Percentiles rank a stretch among this genome's conserved stretches.
Evolutionary conservation across 1,140 invertebrate species (phyloP).

Genomic region (Philopotamus ludificatus): DNA sequence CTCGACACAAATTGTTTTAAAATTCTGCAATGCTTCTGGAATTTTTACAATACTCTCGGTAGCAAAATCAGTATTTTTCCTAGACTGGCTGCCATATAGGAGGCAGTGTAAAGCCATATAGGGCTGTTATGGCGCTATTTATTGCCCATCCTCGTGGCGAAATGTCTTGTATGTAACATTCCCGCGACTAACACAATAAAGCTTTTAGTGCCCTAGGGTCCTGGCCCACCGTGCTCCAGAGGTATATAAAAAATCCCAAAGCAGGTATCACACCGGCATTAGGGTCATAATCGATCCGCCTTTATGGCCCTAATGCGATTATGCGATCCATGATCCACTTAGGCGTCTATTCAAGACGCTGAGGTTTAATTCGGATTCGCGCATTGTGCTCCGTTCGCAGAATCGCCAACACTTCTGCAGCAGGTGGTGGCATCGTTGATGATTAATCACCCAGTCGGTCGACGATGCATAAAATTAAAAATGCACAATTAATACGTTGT

Average conservation of each 20-base stretch:
- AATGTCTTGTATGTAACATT: conserved; percentile 23
- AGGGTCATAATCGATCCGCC: not conserved
- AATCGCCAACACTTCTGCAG: no score
- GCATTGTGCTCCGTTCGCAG: not conserved
- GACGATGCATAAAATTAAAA: no score
- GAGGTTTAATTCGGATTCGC: not conserved
- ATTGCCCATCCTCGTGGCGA: conserved; percentile 19
- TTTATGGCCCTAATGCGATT: not conserved
- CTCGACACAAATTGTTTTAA: not conserved
- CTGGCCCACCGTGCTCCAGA: not conserved
- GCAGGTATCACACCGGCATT: conserved; percentile 13
- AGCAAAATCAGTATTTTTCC: no score
- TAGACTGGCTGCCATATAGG: no score
- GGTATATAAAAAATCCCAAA: conserved; percentile 13
- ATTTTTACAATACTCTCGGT: no score
- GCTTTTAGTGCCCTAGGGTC: conserved; percentile 20
- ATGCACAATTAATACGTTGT: no score
- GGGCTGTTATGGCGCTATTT: conserved; percentile 14
- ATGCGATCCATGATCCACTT: conserved; percentile 4
- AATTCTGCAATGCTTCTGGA: not conserved
- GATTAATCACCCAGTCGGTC: no score
- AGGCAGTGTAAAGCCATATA: conserved; percentile 15
- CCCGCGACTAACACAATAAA: conserved; percentile 24
- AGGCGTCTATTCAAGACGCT: not conserved
- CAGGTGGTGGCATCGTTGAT: no score